phyloP scores from a whole-genome alignment of 2,113 vertebrate species.

The Loxodonta africana region DNA sequence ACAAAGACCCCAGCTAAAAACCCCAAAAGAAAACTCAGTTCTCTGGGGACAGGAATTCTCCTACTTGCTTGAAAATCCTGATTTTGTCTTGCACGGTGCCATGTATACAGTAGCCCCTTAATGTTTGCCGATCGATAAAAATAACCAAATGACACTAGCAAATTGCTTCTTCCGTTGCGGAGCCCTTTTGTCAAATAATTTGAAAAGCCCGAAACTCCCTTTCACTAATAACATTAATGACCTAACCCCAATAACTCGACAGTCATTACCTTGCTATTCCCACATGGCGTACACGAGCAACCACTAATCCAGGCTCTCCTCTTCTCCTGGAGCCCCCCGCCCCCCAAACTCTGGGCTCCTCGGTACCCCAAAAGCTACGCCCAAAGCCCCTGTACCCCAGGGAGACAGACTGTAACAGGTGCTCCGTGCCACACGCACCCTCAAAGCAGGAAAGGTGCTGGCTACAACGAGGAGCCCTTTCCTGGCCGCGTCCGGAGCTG shows the following conservation, averaged over 20 bases:
- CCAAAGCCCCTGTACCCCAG: not conserved
- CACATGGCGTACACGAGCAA: not conserved
- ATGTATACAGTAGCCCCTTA: not conserved
- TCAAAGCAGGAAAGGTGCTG: not conserved
- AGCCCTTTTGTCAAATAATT: constrained; percentile 1
- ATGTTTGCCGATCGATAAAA: not conserved
- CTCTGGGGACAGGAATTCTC: not conserved
- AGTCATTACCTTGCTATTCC: constrained; percentile 9
- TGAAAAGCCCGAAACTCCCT: not conserved
- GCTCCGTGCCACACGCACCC: not conserved
- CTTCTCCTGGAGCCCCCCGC: not conserved
- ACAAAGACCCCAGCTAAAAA: constrained; percentile 31
- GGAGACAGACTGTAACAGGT: not conserved
- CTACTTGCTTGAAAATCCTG: constrained; percentile 16
- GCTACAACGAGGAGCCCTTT: not conserved
- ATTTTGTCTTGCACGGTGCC: not conserved
- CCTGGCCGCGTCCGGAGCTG: not conserved
- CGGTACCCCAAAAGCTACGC: not conserved
- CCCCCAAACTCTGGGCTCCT: not conserved
- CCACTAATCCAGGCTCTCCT: not conserved
- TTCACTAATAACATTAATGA: constrained; percentile 31
- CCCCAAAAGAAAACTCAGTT: not conserved
- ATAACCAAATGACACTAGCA: not conserved
- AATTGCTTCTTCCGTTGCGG: not conserved
- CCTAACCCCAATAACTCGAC: constrained; percentile 3